Evolutionary conservation across 2,113 vertebrate genomes (phyloP).

Genomic region (Anser brachyrhynchus): DNA sequence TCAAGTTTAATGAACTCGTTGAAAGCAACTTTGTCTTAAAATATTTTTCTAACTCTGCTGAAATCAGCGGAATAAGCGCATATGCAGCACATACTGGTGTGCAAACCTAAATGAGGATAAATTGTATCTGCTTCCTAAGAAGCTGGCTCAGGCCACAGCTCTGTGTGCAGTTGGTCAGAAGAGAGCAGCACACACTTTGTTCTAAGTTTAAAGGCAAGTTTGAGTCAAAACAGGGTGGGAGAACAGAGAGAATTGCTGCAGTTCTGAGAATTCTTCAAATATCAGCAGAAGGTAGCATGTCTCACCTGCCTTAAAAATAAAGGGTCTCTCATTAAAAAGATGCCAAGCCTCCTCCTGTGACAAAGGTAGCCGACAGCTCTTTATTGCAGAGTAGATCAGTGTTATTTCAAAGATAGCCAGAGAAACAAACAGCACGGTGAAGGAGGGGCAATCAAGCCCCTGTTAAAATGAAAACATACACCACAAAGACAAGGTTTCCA

Average conservation of each 20-base stretch:
- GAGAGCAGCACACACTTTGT: neutral
- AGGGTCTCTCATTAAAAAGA: neutral
- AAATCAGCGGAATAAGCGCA: neutral
- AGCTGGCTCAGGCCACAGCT: neutral
- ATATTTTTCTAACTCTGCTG: neutral
- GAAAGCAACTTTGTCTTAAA: neutral
- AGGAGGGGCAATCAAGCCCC: neutral
- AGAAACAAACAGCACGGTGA: neutral
- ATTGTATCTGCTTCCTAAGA: neutral
- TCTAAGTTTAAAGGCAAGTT: neutral
- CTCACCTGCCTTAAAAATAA: neutral
- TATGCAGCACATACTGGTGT: neutral
- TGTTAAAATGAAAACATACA: neutral
- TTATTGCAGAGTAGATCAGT: neutral
- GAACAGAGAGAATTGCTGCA: neutral
- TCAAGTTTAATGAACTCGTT: neutral
- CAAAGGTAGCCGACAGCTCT: neutral
- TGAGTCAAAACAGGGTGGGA: neutral
- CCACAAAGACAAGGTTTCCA: neutral
- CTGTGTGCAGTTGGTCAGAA: neutral
- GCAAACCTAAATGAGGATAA: neutral
- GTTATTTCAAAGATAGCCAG: neutral
- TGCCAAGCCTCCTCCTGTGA: constrained; percentile 13
- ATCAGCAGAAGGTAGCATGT: neutral
- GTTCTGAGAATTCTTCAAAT: neutral